Conservation (phyloP, 2,888 invertebrate genomes). For the Hirtodrosophila duncani region DNA sequence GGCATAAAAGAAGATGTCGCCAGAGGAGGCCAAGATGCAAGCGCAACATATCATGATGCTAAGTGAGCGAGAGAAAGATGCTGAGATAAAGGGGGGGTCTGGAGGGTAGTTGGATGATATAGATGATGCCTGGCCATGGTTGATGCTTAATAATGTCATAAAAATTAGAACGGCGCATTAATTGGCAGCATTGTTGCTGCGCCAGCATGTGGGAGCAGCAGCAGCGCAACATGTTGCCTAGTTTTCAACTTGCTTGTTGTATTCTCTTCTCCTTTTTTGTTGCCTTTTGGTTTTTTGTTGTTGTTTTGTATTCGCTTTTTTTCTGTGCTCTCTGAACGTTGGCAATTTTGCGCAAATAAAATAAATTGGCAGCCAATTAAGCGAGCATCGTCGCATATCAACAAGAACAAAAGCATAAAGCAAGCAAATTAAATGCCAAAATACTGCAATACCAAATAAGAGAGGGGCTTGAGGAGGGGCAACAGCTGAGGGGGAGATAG, state of each 20-base stretch:
- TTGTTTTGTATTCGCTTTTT: slow-evolving; percentile 5
- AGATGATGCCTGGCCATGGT: slow-evolving; percentile 29
- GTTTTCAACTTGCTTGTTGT: slow-evolving; percentile 24
- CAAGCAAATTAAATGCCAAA: slow-evolving; percentile 61
- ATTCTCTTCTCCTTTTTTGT: slow-evolving; percentile 12
- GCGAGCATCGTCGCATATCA: slow-evolving; percentile 61
- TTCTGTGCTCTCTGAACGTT: slow-evolving; percentile 27
- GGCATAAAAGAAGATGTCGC: slow-evolving; percentile 65
- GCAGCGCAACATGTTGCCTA: slow-evolving; percentile 67
- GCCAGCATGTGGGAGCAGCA: slow-evolving; percentile 1
- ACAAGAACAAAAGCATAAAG: slow-evolving; percentile 68
- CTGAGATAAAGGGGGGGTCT: slow-evolving; percentile 41
- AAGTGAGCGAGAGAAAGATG: slow-evolving; percentile 8
- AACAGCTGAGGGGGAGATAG: not conserved
- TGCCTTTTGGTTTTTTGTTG: slow-evolving; percentile 16
- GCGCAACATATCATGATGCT: slow-evolving; percentile 22
- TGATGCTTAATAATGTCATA: slow-evolving; percentile 69
- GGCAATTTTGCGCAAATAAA: slow-evolving; percentile 71
- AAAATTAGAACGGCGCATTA: slow-evolving; percentile 72
- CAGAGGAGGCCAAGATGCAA: slow-evolving; percentile 23
- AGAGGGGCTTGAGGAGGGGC: slow-evolving; percentile 3
- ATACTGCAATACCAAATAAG: slow-evolving; percentile 17
- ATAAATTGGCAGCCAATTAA: slow-evolving; percentile 71
- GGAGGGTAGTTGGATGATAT: slow-evolving; percentile 35
- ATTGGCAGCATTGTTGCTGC: slow-evolving; percentile 49